Evolutionary conservation across 2,797 vertebrate species (phyloP).

Genomic region (Delichon dasypus): DNA sequence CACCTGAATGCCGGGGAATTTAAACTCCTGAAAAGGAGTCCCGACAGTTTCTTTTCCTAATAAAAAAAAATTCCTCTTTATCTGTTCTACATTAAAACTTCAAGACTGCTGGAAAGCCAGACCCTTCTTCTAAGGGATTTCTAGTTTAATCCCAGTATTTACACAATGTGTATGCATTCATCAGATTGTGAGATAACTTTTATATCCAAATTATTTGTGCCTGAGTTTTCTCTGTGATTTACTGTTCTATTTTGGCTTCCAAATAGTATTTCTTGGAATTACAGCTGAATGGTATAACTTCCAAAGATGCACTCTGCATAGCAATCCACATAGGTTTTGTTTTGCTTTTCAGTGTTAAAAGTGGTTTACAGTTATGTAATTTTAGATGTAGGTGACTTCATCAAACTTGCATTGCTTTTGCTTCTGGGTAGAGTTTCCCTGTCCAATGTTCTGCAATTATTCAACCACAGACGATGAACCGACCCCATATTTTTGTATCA

Average conservation of each 20-base stretch:
- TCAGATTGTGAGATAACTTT: neutral
- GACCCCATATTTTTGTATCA: neutral
- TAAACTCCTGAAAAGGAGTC: too few relatives aligned
- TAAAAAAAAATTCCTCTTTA: neutral
- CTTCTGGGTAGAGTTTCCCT: neutral
- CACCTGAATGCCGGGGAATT: too few relatives aligned
- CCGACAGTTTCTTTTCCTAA: slow-evolving; percentile 37
- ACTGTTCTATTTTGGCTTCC: neutral
- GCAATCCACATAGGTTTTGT: neutral
- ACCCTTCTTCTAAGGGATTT: neutral
- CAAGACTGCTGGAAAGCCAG: neutral
- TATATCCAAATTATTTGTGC: neutral
- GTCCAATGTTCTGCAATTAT: neutral
- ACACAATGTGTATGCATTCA: neutral
- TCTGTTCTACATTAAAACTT: neutral
- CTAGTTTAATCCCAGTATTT: neutral
- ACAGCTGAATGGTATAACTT: neutral
- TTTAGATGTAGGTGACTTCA: neutral
- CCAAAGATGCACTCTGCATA: neutral
- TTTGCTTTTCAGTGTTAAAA: neutral
- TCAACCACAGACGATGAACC: neutral
- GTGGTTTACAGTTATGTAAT: neutral
- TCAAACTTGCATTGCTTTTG: neutral
- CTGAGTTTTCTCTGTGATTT: neutral
- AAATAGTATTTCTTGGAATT: neutral